A percentile compares a stretch with the other conserved stretches of the same genome.
Evolutionary conservation across 2,797 vertebrate species (phyloP).

Genomic region (Xerus rutilus): DNA sequence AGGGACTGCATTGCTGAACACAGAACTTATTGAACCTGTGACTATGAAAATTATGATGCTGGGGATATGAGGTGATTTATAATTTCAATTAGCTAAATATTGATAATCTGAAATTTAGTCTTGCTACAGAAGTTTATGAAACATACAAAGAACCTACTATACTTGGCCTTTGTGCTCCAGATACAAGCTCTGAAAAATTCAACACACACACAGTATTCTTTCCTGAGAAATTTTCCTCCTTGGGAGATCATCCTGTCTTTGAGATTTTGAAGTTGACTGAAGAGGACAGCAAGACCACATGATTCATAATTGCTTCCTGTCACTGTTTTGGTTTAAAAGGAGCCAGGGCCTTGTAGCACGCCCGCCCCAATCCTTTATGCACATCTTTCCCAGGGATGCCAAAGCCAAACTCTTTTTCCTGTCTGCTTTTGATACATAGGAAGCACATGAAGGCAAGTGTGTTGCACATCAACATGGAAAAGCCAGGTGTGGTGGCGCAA

Average conservation of each 20-base stretch:
- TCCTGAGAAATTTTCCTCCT: too few species aligned
- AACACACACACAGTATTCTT: too few species aligned
- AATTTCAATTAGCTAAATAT: slow-evolving; percentile 16
- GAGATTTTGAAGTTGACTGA: background rate
- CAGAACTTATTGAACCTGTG: background rate
- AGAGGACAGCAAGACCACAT: background rate
- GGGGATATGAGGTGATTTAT: background rate
- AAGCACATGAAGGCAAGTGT: too few species aligned
- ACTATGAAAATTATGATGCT: background rate
- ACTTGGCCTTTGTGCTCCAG: too few species aligned
- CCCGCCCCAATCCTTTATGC: background rate
- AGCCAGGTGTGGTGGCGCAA: too few species aligned
- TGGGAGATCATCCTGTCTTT: too few species aligned
- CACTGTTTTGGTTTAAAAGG: too few species aligned
- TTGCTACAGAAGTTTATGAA: background rate
- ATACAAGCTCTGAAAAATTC: too few species aligned
- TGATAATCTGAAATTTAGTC: slow-evolving; percentile 3
- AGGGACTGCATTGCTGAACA: background rate
- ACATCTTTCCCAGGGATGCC: background rate
- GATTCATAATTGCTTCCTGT: background rate
- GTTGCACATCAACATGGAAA: too few species aligned
- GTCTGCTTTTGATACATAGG: background rate
- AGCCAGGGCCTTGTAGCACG: background rate
- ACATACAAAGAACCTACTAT: background rate
- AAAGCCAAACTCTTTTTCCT: background rate